Evolutionary conservation across 1,140 invertebrate species (phyloP).

Genomic region (Ooceraea biroi): DNA sequence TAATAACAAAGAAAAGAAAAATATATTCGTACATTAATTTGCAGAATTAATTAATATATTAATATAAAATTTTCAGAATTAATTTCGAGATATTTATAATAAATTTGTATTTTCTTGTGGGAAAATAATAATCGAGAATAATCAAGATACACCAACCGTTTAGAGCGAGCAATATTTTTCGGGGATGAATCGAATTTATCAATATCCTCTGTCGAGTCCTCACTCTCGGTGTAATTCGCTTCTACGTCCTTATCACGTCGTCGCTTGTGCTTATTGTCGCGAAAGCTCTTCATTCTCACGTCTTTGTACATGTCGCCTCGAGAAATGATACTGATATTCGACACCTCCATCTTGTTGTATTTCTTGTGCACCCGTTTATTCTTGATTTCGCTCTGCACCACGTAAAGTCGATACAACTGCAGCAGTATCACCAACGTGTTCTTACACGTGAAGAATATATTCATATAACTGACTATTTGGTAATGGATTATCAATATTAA

Average conservation of each 20-base stretch:
- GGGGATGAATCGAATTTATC: slow-evolving; percentile 76
- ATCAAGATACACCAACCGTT: slow-evolving; percentile 75
- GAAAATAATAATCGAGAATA: slow-evolving; percentile 70
- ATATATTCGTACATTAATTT: not conserved
- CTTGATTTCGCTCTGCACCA: slow-evolving; percentile 89
- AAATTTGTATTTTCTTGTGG: not conserved
- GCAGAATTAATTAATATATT: not conserved
- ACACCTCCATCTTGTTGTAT: slow-evolving; percentile 79
- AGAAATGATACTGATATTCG: slow-evolving; percentile 88
- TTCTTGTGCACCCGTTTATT: slow-evolving; percentile 82
- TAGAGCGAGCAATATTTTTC: slow-evolving; percentile 75
- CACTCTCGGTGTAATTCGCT: slow-evolving; percentile 73
- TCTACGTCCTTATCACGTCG: slow-evolving; percentile 74
- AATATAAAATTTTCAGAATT: not conserved
- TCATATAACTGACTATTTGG: slow-evolving; percentile 96
- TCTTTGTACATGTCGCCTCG: slow-evolving; percentile 81
- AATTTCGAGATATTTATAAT: slow-evolving; percentile 10
- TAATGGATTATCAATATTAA: slow-evolving; percentile 94
- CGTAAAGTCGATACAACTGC: slow-evolving; percentile 94
- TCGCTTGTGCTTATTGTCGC: slow-evolving; percentile 69
- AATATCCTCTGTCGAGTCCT: slow-evolving; percentile 75
- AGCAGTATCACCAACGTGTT: slow-evolving; percentile 95
- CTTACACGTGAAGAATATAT: slow-evolving; percentile 97
- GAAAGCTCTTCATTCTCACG: slow-evolving; percentile 51
- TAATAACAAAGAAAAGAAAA: not conserved